Percentiles rank a stretch among this genome's conserved stretches.
phyloP scores from a whole-genome alignment of 2,888 invertebrate genomes.

The Copidosoma aretas region DNA sequence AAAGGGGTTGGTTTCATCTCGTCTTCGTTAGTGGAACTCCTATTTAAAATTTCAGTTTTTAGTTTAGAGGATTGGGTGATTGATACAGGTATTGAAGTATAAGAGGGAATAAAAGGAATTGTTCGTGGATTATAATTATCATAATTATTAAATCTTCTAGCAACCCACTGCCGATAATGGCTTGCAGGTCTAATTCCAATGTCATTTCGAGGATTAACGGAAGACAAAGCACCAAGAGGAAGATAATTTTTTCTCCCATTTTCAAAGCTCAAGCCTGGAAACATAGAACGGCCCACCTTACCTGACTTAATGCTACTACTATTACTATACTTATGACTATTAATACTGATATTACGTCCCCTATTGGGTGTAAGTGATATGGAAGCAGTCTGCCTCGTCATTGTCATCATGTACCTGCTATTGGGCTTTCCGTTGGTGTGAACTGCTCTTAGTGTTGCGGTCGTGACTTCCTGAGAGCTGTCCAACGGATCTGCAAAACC shows the following conservation, averaged over 20 bases:
- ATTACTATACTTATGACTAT: constrained; percentile 24
- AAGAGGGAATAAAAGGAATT: constrained; percentile 10
- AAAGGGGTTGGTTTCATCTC: background rate
- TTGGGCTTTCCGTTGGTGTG: constrained; percentile 42
- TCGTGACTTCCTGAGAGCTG: constrained; percentile 39
- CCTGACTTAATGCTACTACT: constrained; percentile 18
- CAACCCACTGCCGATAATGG: constrained; percentile 3
- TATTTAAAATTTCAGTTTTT: background rate
- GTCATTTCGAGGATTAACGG: constrained; percentile 1
- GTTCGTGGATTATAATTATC: constrained; percentile 10
- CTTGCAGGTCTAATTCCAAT: background rate
- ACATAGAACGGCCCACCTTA: constrained; percentile 10
- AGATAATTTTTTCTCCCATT: constrained; percentile 31
- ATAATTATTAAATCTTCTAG: constrained; percentile 1
- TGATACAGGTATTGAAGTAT: background rate
- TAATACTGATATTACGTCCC: constrained; percentile 37
- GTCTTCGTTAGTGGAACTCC: background rate
- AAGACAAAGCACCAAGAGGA: constrained; percentile 29
- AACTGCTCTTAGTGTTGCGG: constrained; percentile 40
- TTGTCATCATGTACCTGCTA: constrained; percentile 57
- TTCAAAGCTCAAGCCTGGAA: constrained; percentile 28
- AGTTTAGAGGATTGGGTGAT: background rate
- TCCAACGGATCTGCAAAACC: constrained; percentile 46
- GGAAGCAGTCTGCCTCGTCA: constrained; percentile 31
- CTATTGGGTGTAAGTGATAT: constrained; percentile 24